phyloP scores from a whole-genome alignment of 2,797 vertebrate species.

The Xenentodon cancila region DNA sequence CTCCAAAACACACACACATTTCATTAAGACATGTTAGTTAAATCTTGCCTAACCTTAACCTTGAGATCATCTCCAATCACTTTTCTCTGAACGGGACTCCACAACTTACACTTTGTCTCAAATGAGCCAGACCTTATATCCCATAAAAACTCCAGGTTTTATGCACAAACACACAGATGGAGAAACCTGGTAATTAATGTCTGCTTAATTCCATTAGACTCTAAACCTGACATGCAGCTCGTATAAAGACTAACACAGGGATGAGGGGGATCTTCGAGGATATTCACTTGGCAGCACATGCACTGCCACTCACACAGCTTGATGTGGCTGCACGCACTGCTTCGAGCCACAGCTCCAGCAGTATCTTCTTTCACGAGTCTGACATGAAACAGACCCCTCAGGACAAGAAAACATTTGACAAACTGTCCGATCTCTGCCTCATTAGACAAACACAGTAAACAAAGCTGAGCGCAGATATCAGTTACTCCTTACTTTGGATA shows the following conservation, averaged over 20 bases:
- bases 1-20: too few relatives aligned
- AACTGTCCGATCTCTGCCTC: not conserved
- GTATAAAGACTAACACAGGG: conserved; percentile 28
- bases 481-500: not conserved
- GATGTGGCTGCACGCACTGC: not conserved
- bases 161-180: conserved; percentile 12
- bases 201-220: conserved; percentile 50
- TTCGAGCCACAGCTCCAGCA: not conserved
- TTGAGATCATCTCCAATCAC: too few relatives aligned
- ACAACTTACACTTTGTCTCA: too few relatives aligned
- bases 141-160: not conserved
- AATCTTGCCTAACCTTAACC: too few relatives aligned
- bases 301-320: conserved; percentile 2
- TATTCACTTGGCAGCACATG: conserved; percentile 35
- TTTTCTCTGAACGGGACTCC: too few relatives aligned
- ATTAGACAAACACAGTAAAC: conserved; percentile 6
- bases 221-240: conserved; percentile 33
- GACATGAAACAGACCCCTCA: conserved; percentile 5
- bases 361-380: not conserved
- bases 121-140: too few relatives aligned
- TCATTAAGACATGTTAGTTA: too few relatives aligned
- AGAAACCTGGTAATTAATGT: conserved; percentile 18
- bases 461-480: not conserved
- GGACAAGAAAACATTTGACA: conserved; percentile 12
- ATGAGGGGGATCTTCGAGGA: conserved; percentile 37